Conservation (phyloP, 2,113 vertebrate genomes). For the Myotis davidii region DNA sequence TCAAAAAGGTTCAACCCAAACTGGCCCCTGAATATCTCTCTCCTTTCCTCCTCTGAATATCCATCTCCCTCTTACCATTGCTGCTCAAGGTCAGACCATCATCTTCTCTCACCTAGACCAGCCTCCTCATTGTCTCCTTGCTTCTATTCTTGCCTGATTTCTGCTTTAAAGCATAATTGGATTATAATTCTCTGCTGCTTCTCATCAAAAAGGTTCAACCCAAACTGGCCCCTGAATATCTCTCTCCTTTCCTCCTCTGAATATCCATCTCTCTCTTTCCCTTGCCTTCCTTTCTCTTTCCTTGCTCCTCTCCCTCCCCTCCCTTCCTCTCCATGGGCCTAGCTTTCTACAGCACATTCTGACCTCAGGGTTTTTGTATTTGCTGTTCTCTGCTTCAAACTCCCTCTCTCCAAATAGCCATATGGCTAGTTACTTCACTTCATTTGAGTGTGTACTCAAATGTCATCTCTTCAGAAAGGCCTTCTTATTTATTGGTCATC, state of each 20-base stretch:
- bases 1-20: background rate
- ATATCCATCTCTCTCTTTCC: background rate
- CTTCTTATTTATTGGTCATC: constrained; percentile 7
- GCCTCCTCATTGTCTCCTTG: background rate
- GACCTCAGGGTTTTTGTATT: constrained; percentile 17
- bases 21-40: background rate
- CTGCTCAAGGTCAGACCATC: background rate
- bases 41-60: background rate
- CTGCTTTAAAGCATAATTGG: background rate
- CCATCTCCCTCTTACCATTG: background rate
- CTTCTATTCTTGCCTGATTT: background rate
- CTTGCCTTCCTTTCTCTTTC: background rate
- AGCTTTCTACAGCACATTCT: background rate
- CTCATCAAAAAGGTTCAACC: background rate
- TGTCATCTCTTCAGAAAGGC: background rate
- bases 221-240: background rate
- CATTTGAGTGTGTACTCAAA: background rate
- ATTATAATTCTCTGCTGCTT: constrained; percentile 32
- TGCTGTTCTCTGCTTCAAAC: background rate
- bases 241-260: background rate
- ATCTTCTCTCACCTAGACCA: background rate
- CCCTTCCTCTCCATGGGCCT: background rate
- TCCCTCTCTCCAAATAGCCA: background rate
- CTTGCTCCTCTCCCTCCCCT: background rate
- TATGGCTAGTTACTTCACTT: background rate